Conservation (phyloP, 2,113 vertebrate species). For the Zosterops hypoxanthus region DNA sequence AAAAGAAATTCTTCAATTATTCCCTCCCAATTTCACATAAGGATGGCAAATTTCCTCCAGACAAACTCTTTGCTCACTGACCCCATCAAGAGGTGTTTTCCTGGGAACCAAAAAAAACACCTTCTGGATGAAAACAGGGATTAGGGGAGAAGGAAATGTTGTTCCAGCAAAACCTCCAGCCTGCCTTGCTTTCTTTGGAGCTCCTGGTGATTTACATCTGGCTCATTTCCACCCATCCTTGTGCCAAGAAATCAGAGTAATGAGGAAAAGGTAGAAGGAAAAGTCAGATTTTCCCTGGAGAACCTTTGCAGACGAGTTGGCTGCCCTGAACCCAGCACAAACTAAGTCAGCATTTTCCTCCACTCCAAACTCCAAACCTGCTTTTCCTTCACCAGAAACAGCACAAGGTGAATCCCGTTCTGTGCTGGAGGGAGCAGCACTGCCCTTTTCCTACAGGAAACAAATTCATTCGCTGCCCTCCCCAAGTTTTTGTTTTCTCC, state of each 20-base stretch:
- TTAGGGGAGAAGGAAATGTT: background rate
- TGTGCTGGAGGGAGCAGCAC: background rate
- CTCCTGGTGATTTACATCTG: background rate
- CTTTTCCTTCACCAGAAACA: background rate
- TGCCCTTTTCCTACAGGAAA: background rate
- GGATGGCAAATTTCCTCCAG: background rate
- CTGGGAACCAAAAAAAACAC: too few species aligned
- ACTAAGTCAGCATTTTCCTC: background rate
- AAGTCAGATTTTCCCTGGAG: background rate
- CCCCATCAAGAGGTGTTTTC: background rate
- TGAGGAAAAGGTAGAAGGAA: background rate
- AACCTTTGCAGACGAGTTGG: background rate
- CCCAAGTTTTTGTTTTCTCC: background rate
- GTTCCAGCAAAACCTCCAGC: background rate
- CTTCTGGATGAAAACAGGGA: accelerated
- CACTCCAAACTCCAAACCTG: background rate
- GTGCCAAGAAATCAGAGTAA: background rate
- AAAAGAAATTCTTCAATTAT: background rate
- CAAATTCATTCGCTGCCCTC: background rate
- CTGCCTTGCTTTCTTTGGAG: background rate
- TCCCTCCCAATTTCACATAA: background rate
- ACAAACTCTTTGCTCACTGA: background rate
- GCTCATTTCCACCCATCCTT: background rate
- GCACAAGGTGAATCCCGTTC: background rate
- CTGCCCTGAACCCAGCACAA: background rate